These are phyloP conservation scores for Felis chaus DNA, from an alignment of 2,113 vertebrate species.

Conservation along the genomic window DNA sequence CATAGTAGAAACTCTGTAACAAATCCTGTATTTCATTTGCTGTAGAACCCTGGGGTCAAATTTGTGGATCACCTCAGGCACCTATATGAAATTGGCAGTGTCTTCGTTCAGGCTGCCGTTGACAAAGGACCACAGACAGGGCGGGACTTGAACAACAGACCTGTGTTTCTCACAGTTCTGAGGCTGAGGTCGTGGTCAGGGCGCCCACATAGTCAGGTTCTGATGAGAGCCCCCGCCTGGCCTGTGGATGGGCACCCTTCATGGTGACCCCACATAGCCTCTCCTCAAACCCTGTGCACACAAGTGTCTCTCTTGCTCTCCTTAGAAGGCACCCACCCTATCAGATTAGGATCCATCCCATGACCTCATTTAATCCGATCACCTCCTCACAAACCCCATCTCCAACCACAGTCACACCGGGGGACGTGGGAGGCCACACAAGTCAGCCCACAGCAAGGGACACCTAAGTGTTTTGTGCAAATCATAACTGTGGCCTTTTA, in stretches of 20 bases:
- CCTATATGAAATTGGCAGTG: neutral
- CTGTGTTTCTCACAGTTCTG: neutral
- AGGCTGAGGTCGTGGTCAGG: neutral
- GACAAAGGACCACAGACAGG: neutral
- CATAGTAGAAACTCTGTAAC: neutral
- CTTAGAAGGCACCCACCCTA: neutral
- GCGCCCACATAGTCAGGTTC: fast-evolving
- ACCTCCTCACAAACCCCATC: neutral
- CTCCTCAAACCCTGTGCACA: neutral
- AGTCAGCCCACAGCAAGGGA: neutral
- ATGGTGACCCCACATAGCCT: neutral
- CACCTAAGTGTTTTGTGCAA: neutral
- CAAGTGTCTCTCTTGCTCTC: neutral
- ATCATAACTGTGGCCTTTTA: neutral
- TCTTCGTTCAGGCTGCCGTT: neutral
- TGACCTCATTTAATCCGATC: neutral
- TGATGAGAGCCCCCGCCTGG: neutral
- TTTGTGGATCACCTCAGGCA: neutral
- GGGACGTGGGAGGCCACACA: neutral
- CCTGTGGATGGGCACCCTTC: neutral
- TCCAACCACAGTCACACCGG: neutral
- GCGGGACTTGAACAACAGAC: neutral
- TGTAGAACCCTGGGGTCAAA: neutral
- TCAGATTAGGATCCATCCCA: neutral
- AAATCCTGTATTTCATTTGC: neutral